Conservation (phyloP, 2,888 invertebrate species). For the Brachyopa scutellaris region DNA sequence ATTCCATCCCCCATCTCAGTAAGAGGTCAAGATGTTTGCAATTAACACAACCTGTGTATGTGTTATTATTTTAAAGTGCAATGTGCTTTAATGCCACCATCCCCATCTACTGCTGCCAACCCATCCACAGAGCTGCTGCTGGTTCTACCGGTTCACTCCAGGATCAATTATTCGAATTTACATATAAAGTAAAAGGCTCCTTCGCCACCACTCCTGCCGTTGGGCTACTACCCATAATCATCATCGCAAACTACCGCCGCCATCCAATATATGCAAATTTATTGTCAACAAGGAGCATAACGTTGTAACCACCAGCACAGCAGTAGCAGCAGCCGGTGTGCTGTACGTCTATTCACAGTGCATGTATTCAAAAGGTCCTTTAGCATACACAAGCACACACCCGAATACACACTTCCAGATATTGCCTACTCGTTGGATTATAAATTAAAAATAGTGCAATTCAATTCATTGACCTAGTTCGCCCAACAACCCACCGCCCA, state of each 20-base stretch:
- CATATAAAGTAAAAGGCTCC: slow-evolving; percentile 66
- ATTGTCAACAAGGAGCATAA: slow-evolving; percentile 71
- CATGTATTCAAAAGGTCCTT: slow-evolving; percentile 53
- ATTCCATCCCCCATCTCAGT: slow-evolving; percentile 31
- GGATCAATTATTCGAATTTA: slow-evolving; percentile 71
- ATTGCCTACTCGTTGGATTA: slow-evolving; percentile 66
- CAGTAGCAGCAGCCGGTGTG: slow-evolving; percentile 21
- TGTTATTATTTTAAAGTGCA: slow-evolving; percentile 48
- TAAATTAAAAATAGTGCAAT: slow-evolving; percentile 73
- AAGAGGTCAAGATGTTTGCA: slow-evolving; percentile 71
- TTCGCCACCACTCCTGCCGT: slow-evolving; percentile 22
- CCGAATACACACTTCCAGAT: slow-evolving; percentile 35
- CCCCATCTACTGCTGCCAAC: neutral
- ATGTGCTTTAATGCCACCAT: slow-evolving; percentile 47
- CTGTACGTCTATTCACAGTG: slow-evolving; percentile 47
- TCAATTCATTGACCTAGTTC: slow-evolving; percentile 72
- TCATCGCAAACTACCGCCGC: slow-evolving; percentile 50
- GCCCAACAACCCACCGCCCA: slow-evolving; percentile 11
- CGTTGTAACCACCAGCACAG: slow-evolving; percentile 56
- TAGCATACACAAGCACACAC: slow-evolving; percentile 28
- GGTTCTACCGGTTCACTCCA: slow-evolving; percentile 26
- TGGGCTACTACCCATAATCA: slow-evolving; percentile 41
- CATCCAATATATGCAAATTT: slow-evolving; percentile 72
- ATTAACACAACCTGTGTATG: slow-evolving; percentile 60
- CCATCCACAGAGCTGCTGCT: slow-evolving; percentile 11